phyloP scores from a whole-genome alignment of 1,140 invertebrate species.

The Drosophila tropicalis region DNA sequence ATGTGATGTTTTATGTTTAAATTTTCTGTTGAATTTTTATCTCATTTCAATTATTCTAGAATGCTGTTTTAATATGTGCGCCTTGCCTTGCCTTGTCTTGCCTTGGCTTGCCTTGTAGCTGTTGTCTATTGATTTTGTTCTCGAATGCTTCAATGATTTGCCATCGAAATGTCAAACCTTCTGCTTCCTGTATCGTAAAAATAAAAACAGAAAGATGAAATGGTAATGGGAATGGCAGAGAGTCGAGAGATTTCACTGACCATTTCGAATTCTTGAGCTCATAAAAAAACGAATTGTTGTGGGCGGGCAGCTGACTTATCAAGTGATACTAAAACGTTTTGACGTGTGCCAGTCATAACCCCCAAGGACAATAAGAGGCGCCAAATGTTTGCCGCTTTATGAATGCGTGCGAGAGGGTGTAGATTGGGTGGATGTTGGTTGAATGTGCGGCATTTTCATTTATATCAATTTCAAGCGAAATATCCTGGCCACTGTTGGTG shows the following conservation, averaged over 20 bases:
- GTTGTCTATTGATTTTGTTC: background rate
- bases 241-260: constrained; percentile 24
- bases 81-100: constrained; percentile 1
- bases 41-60: constrained; percentile 42
- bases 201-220: background rate
- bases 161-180: constrained; percentile 33
- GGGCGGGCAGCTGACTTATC: constrained; percentile 64
- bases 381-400: constrained; percentile 55
- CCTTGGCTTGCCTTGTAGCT: constrained; percentile 58
- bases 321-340: constrained; percentile 59
- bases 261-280: constrained; percentile 13
- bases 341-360: constrained; percentile 55
- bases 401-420: background rate
- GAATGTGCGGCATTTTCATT: constrained; percentile 52
- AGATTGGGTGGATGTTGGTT: background rate
- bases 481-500: constrained; percentile 24
- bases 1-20: constrained; percentile 2
- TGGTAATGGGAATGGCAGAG: background rate
- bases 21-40: constrained; percentile 34
- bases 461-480: constrained; percentile 68
- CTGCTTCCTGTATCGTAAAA: constrained; percentile 56
- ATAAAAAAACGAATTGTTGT: constrained; percentile 42
- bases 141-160: constrained; percentile 19
- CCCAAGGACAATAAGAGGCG: constrained; percentile 56
- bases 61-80: constrained; percentile 29